Base-by-base conservation (phyloP, 2,797 vertebrate genomes). In the Ibycter americanus region DNA sequence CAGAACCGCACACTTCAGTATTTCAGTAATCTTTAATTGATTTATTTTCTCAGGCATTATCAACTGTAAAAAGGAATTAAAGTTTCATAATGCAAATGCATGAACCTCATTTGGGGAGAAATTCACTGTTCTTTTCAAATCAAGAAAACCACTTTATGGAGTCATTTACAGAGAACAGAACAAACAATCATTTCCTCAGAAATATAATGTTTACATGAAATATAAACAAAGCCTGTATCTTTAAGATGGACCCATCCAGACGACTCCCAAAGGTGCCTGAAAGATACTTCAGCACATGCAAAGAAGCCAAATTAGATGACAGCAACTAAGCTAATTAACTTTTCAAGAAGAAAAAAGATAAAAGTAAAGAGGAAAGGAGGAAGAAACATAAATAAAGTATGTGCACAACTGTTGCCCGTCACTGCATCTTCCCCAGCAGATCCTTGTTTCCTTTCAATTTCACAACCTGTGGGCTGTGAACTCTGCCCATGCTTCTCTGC, bases 381-480 rank as follows among this genome's bases (percentile, higher is more conserved):
- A 38, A 23, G 38, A 46, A 40, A 25, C 8, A 9, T 15, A 54
- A 40, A 20, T 51, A 6, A 76, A 40, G 12, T 9, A 12, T 1
- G 3, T 6, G 51, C 12, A 58, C 16, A 34, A 10, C 44, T 34
- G 38, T 27, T 38, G 15, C 31, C 12, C 22, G 56, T 46, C n/a
- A 11, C 59, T 23, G 15, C 21, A 63, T 8, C 70, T 44, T 80
- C 70, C 55, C 25, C 20, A 44, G 29, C 1, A 40, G 49, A 62
- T 15, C 49, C 62, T n/a, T 29, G 5, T 17, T 72, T 58, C n/a
- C 1, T 0, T 4, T 3, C 6, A 9, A 15, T 16, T 40, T 34
- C 40, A 18, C 5, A 26, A 26, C 38, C 20, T 2, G 23, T 3
- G 27, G 49, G 26, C 56, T 32, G 21, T 3, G 15, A 55, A 49